Evolutionary conservation across 1,140 invertebrate species (phyloP), one percentile per base, ranked within the genome.

Genomic region (Sitobion miscanthi): DNA sequence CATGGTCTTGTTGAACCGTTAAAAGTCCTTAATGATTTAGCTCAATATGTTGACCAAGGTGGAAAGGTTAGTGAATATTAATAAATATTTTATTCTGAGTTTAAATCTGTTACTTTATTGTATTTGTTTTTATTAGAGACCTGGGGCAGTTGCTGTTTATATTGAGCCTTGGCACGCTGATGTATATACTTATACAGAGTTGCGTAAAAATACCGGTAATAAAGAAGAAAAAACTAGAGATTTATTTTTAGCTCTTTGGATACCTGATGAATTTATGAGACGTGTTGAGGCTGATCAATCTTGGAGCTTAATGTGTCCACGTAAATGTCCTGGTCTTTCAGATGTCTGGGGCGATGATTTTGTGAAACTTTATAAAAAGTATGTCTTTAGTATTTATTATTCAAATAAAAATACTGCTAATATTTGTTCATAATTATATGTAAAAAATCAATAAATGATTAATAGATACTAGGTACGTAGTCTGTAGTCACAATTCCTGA

Each of bases 81-180:
- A 23, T 23, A 23, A 54, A 6, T 21, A 54, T 69, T 93, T 35
- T 90, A 42, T 30, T 47, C 20, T 57, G 35, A 25, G 21, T 77
- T 69, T 35, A 92, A 30, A 52, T 45, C 77, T 35, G 45, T 77
- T 77, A 17, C 62, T 77, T n/a, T 77, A 77, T 17, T 77, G n/a
- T 77, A 17, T 77, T 77, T 77, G 62, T 4, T 77, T 77, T 77
- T 94, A 94, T 35, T 94, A 97, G 96, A 96, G 99, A 94, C 99
- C 99, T 35, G 99, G 99, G 69, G 99, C 99, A 38, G 99, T 99
- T 96, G 99, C 99, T 30, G 97, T 99, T 93, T 99, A 99, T 95
- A 95, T 99, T 42, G 99, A 99, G 95, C 99, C 99, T 6, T 99
- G 99, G 99, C 99, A 99, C 96, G 97, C 98, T 0, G 99, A 99